Evolutionary conservation across 2,113 vertebrate genomes (phyloP).

Genomic region (Etia nguti): DNA sequence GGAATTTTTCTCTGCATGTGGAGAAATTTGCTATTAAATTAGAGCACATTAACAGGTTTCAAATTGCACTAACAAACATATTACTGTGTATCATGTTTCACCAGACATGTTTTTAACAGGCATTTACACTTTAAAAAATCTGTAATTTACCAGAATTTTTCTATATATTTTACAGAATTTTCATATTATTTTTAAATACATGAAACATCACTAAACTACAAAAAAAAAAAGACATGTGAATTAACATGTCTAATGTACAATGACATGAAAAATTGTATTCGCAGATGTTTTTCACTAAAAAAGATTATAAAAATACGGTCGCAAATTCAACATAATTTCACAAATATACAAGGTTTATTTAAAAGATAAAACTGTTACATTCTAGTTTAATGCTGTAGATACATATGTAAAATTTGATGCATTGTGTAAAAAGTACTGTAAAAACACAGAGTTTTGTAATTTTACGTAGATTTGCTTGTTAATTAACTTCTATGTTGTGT

Average conservation of each 20-base stretch:
- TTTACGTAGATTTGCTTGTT: neutral
- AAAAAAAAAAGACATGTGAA: neutral
- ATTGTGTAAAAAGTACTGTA: too few relatives aligned
- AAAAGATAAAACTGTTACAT: too few relatives aligned
- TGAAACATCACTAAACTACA: neutral
- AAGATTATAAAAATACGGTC: too few relatives aligned
- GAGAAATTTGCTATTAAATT: neutral
- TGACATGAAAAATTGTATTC: fast-evolving
- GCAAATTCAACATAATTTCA: too few relatives aligned
- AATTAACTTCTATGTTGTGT: fast-evolving
- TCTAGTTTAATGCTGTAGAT: too few relatives aligned
- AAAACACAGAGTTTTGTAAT: too few relatives aligned
- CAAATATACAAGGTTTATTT: too few relatives aligned
- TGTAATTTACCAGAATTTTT: neutral
- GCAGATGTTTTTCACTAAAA: too few relatives aligned
- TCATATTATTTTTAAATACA: neutral
- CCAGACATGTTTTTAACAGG: neutral
- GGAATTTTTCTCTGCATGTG: neutral
- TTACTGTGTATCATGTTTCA: neutral
- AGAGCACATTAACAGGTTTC: neutral
- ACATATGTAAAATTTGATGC: too few relatives aligned
- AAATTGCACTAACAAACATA: neutral
- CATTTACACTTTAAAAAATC: neutral
- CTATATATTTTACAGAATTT: neutral
- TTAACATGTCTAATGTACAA: neutral